Evolutionary conservation across 1,140 invertebrate genomes (phyloP), one percentile per base, ranked within the genome.

Genomic region (Drosophila sechellia): DNA sequence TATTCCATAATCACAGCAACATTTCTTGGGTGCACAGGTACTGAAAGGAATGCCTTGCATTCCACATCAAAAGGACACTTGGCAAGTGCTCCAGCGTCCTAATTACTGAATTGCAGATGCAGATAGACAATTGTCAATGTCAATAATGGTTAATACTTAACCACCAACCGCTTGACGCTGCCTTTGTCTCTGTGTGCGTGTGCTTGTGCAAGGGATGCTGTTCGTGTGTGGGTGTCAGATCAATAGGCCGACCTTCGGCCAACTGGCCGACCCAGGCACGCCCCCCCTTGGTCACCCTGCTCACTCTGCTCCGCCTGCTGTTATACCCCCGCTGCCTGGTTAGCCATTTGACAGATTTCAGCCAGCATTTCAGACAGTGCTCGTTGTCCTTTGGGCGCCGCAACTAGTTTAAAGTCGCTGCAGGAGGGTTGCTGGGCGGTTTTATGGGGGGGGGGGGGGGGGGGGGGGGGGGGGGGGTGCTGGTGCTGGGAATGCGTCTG

Each of bases 61-160:
- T 45, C 11, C 45, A 46, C 64, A 70, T 71, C 68, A 71, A 71
- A 71, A 71, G 65, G 52, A 40, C 65, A 71, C 68, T 70, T 70
- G 68, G 43, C 50, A 13, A 48, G 64, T 55, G 61, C 83, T 79
- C 58, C 43, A 50, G 25, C 27, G 71, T 25, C 70, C 68, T 57
- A 70, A 71, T 72, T 79, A 59, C 64, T 54, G 64, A 49, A 64
- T 52, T 70, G 66, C 68, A 71, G 68, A 71, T 71, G 43, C 42
- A 77, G 72, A 80, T 84, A 65, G 74, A 64, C 83, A 87, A 86
- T 86, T 86, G 84, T 86, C 83, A 86, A 86, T 86, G 83, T 86
- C 83, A 86, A 87, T 89, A 87, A 86, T 89, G 61, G 79, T 83
- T 83, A 86, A 86, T 87, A 71, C 79, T 83, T 81, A 81, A 76